These are phyloP conservation scores for Branchellion lobata DNA, from an alignment of 2,888 invertebrate genomes.

Conservation along the genomic window DNA sequence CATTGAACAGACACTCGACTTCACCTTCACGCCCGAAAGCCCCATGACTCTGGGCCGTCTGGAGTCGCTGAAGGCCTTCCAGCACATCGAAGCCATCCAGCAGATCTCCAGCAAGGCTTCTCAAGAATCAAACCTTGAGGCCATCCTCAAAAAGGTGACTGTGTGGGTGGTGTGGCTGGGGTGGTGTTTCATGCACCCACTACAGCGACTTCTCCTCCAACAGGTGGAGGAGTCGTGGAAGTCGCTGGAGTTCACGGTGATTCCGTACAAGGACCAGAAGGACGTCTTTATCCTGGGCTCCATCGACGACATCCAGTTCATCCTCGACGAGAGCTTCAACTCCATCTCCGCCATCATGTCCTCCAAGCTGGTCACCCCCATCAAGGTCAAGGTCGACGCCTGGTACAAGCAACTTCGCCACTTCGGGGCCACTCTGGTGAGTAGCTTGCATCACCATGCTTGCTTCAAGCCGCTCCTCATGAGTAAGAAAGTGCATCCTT, in stretches of 20 bases:
- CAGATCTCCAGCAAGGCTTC: constrained; percentile 84
- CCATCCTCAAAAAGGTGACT: constrained; percentile 75
- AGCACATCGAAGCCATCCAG: constrained; percentile 73
- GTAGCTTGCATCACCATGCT: no score
- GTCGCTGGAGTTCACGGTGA: constrained; percentile 74
- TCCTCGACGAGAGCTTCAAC: constrained; percentile 82
- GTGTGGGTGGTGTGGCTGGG: no score
- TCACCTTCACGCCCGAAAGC: constrained; percentile 73
- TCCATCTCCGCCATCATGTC: constrained; percentile 82
- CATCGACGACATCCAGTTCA: constrained; percentile 78
- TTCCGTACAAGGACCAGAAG: constrained; percentile 77
- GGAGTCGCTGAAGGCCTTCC: constrained; percentile 75
- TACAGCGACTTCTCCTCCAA: not conserved
- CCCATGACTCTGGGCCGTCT: constrained; percentile 71
- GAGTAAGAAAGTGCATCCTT: no score
- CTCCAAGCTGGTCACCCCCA: constrained; percentile 81
- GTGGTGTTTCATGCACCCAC: no score
- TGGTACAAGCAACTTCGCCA: constrained; percentile 77
- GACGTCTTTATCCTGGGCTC: constrained; percentile 82
- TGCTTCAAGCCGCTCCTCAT: no score
- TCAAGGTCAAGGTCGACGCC: constrained; percentile 77
- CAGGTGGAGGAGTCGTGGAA: constrained; percentile 83
- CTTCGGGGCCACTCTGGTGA: constrained; percentile 79
- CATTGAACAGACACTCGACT: constrained; percentile 73
- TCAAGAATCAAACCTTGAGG: constrained; percentile 80